phyloP scores from a whole-genome alignment of 2,113 vertebrate species.

The Dissostichus mawsoni region DNA sequence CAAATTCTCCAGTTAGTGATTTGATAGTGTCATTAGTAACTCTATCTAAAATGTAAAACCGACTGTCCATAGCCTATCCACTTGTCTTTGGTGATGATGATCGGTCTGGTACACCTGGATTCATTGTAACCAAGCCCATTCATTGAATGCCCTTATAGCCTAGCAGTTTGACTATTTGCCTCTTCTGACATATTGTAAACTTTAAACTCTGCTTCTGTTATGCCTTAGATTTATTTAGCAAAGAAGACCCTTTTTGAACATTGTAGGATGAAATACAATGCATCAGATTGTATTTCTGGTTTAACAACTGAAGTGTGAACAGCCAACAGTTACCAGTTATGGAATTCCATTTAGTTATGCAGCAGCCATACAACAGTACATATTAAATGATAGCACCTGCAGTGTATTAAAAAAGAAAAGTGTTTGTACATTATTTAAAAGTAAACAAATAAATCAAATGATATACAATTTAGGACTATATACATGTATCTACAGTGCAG shows the following conservation, averaged over 20 bases:
- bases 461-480: background rate
- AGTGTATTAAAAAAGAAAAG: slow-evolving; percentile 1
- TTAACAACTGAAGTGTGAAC: background rate
- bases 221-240: background rate
- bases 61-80: background rate
- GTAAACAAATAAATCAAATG: background rate
- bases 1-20: slow-evolving; percentile 12
- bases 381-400: background rate
- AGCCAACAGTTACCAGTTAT: background rate
- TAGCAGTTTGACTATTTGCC: background rate
- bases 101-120: background rate
- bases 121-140: background rate
- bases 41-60: background rate
- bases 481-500: background rate
- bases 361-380: background rate
- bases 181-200: background rate
- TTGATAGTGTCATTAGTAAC: background rate
- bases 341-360: background rate
- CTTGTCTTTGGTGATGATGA: background rate
- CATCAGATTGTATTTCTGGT: background rate
- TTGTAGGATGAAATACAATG: background rate
- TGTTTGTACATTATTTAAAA: background rate
- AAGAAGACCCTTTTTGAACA: background rate
- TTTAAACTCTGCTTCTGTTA: background rate
- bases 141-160: background rate